phyloP scores from a whole-genome alignment of 2,113 vertebrate genomes.

The Machaerirhynchus nigripectus region DNA sequence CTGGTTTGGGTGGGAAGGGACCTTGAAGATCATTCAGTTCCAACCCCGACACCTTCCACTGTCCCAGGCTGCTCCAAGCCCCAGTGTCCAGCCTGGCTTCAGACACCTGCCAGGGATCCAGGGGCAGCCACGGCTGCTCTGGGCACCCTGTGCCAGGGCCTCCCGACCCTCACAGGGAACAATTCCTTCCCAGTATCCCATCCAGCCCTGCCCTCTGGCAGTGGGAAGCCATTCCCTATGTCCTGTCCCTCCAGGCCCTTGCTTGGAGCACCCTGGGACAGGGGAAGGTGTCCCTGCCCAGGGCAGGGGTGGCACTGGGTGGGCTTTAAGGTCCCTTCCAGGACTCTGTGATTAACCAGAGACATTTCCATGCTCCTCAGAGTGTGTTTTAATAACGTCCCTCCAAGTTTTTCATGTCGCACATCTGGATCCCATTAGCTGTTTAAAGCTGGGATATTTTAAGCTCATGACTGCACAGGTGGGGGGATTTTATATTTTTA shows the following conservation, averaged over 20 bases:
- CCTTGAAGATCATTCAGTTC: not conserved
- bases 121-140: not conserved
- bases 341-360: not conserved
- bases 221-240: not conserved
- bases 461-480: not conserved
- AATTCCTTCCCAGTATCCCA: not conserved
- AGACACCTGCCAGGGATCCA: not conserved
- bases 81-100: not conserved
- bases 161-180: not conserved
- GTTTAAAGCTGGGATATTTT: constrained; percentile 7
- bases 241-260: not conserved
- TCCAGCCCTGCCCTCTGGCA: not conserved
- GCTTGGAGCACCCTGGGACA: not conserved
- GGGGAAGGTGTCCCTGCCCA: not conserved
- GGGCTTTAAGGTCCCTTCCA: not conserved
- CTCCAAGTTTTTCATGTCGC: not conserved
- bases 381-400: not conserved
- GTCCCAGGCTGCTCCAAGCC: not conserved
- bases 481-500: not conserved
- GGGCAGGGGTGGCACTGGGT: not conserved
- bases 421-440: constrained; percentile 34
- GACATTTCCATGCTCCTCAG: not conserved
- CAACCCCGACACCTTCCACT: not conserved
- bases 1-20: not conserved
- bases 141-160: not conserved